Conservation (phyloP, 2,797 vertebrate genomes). For the Sebastes dallii region DNA sequence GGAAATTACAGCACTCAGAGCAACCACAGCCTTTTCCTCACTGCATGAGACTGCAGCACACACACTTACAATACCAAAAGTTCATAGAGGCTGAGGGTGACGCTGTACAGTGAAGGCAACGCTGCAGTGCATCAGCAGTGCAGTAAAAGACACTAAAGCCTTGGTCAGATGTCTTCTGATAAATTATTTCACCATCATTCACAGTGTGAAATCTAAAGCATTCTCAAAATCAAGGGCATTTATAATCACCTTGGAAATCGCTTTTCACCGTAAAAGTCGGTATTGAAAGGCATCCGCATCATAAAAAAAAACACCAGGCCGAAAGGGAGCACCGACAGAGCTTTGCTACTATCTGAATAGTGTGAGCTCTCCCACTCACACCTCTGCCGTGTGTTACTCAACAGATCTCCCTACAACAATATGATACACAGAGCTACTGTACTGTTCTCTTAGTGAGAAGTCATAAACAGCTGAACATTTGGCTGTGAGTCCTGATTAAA, state of each 20-base stretch:
- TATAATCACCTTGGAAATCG: background rate
- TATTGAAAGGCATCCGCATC: background rate
- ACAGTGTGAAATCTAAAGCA: background rate
- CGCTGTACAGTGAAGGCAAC: background rate
- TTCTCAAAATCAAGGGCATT: background rate
- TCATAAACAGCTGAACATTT: background rate
- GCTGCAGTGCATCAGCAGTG: background rate
- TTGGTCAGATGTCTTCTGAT: background rate
- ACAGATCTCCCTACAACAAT: constrained; percentile 28
- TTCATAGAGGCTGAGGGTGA: background rate
- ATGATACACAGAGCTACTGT: constrained; percentile 19
- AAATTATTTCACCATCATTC: background rate
- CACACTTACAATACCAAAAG: background rate
- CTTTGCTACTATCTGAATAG: constrained; percentile 22
- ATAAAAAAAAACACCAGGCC: background rate
- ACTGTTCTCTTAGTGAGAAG: background rate
- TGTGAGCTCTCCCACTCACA: constrained; percentile 66
- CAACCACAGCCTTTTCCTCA: constrained; percentile 48
- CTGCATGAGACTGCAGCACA: constrained; percentile 5
- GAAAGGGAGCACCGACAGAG: constrained; percentile 19
- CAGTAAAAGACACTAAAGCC: background rate
- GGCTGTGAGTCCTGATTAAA: background rate
- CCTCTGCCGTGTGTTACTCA: constrained; percentile 74
- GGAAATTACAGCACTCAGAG: constrained; percentile 61
- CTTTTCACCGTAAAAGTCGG: background rate